Percentiles rank a stretch among this genome's conserved stretches.
These are phyloP conservation scores for Mayetiola destructor DNA, from an alignment of 2,888 invertebrate genomes.

Conservation along the genomic window DNA sequence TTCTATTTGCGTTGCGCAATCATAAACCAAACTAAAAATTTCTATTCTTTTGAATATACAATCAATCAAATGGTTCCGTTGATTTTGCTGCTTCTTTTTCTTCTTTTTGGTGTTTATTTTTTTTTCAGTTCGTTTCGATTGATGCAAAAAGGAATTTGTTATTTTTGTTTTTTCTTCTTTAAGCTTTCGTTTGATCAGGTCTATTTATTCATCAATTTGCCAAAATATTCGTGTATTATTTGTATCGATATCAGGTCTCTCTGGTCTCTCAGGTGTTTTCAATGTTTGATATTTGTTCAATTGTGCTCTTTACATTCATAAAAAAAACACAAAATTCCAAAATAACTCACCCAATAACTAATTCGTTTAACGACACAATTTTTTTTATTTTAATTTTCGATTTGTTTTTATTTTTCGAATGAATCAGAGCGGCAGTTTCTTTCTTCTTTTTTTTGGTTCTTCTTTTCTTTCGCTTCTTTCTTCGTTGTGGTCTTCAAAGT, in stretches of 20 bases:
- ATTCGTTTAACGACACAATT: conserved; percentile 7
- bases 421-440: too few species aligned
- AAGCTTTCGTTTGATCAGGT: not conserved
- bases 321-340: not conserved
- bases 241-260: not conserved
- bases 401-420: not conserved
- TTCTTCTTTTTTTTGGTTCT: too few species aligned
- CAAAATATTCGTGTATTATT: not conserved
- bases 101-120: not conserved
- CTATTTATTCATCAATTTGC: not conserved
- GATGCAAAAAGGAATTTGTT: not conserved
- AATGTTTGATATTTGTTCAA: not conserved
- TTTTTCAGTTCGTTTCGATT: not conserved
- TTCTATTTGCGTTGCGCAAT: not conserved
- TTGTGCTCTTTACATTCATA: too few species aligned
- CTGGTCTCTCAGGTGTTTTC: not conserved
- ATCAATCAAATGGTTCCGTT: not conserved
- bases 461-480: too few species aligned
- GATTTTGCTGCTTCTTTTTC: not conserved
- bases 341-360: not conserved
- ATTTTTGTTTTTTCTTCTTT: not conserved
- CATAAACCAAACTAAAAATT: too few species aligned
- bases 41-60: too few species aligned
- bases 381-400: not conserved
- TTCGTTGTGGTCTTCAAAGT: too few species aligned